phyloP scores from a whole-genome alignment of 2,888 invertebrate genomes.

The Harpalus rufipes region DNA sequence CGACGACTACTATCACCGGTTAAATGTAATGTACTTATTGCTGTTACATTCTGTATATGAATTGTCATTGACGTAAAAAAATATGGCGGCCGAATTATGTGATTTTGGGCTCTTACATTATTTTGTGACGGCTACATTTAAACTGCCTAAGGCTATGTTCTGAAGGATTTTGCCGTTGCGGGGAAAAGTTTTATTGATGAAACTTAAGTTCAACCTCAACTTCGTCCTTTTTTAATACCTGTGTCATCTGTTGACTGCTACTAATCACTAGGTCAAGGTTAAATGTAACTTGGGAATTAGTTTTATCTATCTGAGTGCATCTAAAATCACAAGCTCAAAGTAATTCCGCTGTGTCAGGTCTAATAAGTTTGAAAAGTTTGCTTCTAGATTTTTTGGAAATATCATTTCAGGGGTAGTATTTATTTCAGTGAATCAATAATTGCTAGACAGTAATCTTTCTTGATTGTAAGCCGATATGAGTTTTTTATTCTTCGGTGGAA shows the following conservation, averaged over 20 bases:
- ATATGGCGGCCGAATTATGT: no score
- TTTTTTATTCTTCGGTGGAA: not conserved
- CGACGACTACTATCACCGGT: no score
- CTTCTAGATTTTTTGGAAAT: not conserved
- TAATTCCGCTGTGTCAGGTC: not conserved
- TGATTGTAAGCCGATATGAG: not conserved
- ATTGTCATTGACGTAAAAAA: no score
- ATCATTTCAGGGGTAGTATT: not conserved
- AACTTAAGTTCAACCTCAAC: not conserved
- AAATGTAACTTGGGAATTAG: not conserved
- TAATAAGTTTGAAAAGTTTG: not conserved
- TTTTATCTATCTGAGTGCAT: not conserved
- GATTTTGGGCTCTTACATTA: no score
- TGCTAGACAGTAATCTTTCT: not conserved
- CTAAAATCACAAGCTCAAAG: not conserved
- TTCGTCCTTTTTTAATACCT: not conserved
- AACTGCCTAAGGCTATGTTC: not conserved
- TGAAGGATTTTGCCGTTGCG: not conserved
- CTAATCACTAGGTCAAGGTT: not conserved
- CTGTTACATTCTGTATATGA: no score
- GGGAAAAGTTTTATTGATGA: slow-evolving; percentile 5
- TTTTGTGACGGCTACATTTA: not conserved
- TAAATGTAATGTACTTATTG: no score
- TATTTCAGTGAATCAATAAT: not conserved
- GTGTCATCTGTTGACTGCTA: not conserved